These are phyloP conservation scores for Chelidonichthys spinosus DNA, from an alignment of 2,797 vertebrate genomes.

Conservation along the genomic window DNA sequence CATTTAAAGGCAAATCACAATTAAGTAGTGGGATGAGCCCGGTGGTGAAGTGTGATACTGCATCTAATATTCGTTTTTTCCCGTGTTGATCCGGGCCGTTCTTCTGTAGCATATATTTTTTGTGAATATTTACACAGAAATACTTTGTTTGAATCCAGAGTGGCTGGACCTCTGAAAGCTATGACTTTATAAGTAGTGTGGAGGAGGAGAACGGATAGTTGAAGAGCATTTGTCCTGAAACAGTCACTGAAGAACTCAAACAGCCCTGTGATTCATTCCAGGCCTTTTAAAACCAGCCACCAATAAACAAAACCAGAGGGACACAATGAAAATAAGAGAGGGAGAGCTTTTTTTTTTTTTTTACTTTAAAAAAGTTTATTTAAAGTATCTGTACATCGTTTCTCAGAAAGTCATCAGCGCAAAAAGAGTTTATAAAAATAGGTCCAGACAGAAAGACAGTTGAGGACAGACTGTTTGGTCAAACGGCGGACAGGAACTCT, in stretches of 20 bases:
- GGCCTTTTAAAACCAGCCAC: slow-evolving; percentile 28
- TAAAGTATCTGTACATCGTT: not conserved
- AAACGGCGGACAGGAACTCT: slow-evolving; percentile 59
- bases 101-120: not conserved
- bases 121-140: slow-evolving; percentile 11
- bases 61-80: not conserved
- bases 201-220: slow-evolving; percentile 14
- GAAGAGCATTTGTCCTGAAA: slow-evolving; percentile 44
- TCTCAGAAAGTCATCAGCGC: not conserved
- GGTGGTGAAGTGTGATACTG: not conserved
- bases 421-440: slow-evolving; percentile 24
- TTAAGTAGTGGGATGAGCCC: not conserved
- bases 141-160: slow-evolving; percentile 5
- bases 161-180: slow-evolving; percentile 31
- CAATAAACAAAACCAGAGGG: slow-evolving; percentile 48
- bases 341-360: not conserved
- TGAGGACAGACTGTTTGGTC: slow-evolving; percentile 35
- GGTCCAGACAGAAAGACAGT: slow-evolving; percentile 46
- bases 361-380: not conserved
- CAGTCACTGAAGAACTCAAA: slow-evolving; percentile 31
- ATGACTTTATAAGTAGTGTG: slow-evolving; percentile 27
- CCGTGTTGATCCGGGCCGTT: not conserved
- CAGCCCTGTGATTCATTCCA: slow-evolving; percentile 48
- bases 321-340: not conserved
- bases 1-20: no score